Conservation (phyloP, 2,888 invertebrate species). For the Limnephilus lunatus region DNA sequence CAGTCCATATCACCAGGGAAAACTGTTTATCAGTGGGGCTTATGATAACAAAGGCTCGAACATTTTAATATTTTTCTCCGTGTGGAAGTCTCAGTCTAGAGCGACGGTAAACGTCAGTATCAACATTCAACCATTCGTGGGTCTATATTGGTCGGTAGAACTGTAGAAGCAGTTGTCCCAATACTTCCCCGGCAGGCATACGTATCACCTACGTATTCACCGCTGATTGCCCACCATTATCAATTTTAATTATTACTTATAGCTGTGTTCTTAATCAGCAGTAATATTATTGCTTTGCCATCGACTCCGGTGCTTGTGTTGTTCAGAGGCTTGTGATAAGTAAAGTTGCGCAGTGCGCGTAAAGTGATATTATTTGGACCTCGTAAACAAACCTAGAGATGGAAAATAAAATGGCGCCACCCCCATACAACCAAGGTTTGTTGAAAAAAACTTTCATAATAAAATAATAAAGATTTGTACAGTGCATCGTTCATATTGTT, state of each 20-base stretch:
- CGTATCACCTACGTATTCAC: conserved; percentile 2
- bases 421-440: conserved; percentile 30
- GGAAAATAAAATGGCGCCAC: conserved; percentile 40
- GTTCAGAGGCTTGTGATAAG: neutral
- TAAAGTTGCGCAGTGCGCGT: neutral
- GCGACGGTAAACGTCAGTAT: neutral
- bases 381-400: conserved; percentile 16
- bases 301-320: neutral
- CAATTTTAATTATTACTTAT: neutral
- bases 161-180: neutral
- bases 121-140: neutral
- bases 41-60: neutral
- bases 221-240: neutral
- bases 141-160: neutral
- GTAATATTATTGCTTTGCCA: neutral
- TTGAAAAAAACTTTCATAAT: neutral
- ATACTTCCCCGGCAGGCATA: neutral
- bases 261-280: neutral
- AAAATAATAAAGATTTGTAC: neutral
- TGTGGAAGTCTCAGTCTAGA: neutral
- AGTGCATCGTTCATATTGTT: neutral
- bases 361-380: neutral
- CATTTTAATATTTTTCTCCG: neutral
- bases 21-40: neutral
- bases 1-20: neutral